Evolutionary conservation across 2,888 invertebrate species (phyloP), one percentile per base, ranked within the genome.

Genomic region (Macrophya annulata): DNA sequence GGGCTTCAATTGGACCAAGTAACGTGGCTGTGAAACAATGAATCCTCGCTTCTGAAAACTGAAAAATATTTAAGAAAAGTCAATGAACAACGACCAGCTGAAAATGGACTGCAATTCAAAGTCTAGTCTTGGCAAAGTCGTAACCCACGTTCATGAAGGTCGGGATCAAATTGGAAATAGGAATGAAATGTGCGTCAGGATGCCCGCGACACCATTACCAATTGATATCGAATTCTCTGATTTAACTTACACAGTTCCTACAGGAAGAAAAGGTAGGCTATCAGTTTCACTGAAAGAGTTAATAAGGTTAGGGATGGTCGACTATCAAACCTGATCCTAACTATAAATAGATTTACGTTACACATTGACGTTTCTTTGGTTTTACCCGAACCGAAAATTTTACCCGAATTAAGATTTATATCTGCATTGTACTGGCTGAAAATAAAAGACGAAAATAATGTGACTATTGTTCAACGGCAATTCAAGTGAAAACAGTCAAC

Each of bases 191-290:
- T 17, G 59, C 9, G 62, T 3, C 51, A 31, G 25, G 17, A 62
- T 12, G 40, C n/a, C 59, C 5, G 21, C 81, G 21, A 43, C 59
- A 15, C n/a, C 79, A 8, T 81, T 59, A 3, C 96, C 97, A 0
- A 95, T 98, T 84, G 96, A 98, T 93, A 96, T 99, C 86, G 97
- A 97, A 91, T 99, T 98, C 93, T 96, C 96, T 88, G 97, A 98
- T 92, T 94, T 99, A 71, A 96, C 96, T 0, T 98, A 97, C 92
- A 96, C 96, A 0, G 97, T 98, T 48, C 96, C 97, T 3, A 96
- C 96, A 90, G 96, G 96, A 55, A 94, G 95, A 89, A 95, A 95
- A 94, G 95, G 96, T 96, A 90, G 94, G 40, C 43, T 12, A 59
- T 68, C 31, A 17, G 10, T 68, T 31, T 68, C 15, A 0, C 25